Evolutionary conservation across 2,888 invertebrate species (phyloP).

Genomic region (Spilarctia lutea): DNA sequence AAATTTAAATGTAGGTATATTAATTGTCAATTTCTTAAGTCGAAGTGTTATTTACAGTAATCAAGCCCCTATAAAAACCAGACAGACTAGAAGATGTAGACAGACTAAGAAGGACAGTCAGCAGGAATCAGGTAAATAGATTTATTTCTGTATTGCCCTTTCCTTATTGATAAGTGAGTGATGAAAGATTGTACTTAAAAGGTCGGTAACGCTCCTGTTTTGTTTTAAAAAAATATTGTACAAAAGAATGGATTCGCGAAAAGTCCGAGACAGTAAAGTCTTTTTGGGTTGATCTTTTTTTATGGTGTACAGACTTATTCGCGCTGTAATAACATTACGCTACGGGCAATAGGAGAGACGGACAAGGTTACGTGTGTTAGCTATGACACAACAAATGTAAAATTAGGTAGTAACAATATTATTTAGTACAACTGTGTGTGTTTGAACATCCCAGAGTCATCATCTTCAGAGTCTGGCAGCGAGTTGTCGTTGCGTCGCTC

Average conservation of each 20-base stretch:
- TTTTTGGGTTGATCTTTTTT: too few species aligned
- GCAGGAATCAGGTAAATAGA: constrained; percentile 73
- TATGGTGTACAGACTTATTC: too few species aligned
- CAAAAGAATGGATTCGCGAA: too few species aligned
- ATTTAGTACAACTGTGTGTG: background rate
- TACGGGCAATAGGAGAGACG: too few species aligned
- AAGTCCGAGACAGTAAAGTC: too few species aligned
- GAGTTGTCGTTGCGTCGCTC: constrained; percentile 78
- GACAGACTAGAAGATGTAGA: constrained; percentile 61
- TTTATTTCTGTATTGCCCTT: background rate
- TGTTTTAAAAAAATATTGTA: too few species aligned
- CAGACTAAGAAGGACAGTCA: constrained; percentile 73
- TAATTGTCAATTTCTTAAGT: background rate
- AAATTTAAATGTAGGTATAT: too few species aligned
- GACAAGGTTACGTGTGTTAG: too few species aligned
- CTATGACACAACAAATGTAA: too few species aligned
- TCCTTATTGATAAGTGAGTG: background rate
- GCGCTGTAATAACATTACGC: too few species aligned
- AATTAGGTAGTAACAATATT: background rate
- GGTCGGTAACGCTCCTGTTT: too few species aligned
- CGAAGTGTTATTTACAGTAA: constrained; percentile 59
- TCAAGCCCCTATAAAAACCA: constrained; percentile 72
- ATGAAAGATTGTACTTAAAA: too few species aligned
- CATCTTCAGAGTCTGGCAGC: constrained; percentile 79
- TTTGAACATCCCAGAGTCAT: constrained; percentile 59